Evolutionary conservation across 2,888 invertebrate species (phyloP), one percentile per base, ranked within the genome.

Genomic region (Heliconius charithonia): DNA sequence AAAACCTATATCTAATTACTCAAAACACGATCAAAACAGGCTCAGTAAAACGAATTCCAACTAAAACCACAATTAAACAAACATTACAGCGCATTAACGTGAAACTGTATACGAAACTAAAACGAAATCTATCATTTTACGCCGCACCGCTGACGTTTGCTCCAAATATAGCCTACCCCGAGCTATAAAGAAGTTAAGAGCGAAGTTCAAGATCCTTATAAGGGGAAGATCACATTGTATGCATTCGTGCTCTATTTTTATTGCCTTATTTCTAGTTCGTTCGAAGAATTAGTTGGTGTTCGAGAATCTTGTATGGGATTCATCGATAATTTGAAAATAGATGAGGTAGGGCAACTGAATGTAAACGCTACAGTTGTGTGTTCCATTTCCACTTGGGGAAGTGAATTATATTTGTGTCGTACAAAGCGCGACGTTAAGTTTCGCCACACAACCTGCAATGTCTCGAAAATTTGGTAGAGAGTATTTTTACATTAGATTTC

Each of bases 171-270:
- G 80, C 77, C 45, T 67, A 77, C 75, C 77, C 80, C 77, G 70
- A 63, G 70, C 80, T 80, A 77, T 77, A 80, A 80, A 80, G 69
- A 69, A 69, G 77, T 27, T 70, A 71, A 63, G 63, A 65, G 70
- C 71, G 70, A 80, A 80, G 80, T 80, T 80, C 80, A 80, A 80
- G 80, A 80, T 59, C 66, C 77, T 45, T 75, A 56, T 66, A 71
- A 75, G 75, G 80, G 71, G 16, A 51, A 25, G 66, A 25, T 45
- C 66, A 45, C 59, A 75, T 67, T 77, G 72, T 62, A 59, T 66
- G 66, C 56, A 56, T 78, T 67, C 45, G 25, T 32, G 66, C 59
- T 59, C 27, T 71, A 71, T 71, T 71, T 71, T 72, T 59, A 59
- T 59, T 25, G 25, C 32, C n/a, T 37, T n/a, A n/a, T 16, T 69